phyloP scores from a whole-genome alignment of 2,113 vertebrate genomes.

The Seriola quinqueradiata region DNA sequence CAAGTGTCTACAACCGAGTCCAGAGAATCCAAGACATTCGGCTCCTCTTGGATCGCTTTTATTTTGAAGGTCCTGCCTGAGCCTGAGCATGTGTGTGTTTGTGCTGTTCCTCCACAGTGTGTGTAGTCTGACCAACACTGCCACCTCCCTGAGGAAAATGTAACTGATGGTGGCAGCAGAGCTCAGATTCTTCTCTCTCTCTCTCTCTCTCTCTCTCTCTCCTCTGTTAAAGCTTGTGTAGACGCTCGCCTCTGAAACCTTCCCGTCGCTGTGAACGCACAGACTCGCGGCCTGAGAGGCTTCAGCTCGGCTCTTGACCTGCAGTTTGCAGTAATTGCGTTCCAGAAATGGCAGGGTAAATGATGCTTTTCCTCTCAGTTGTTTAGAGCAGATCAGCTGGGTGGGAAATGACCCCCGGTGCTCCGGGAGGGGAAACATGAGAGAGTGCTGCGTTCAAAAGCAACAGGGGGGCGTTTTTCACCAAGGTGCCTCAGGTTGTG shows the following conservation, averaged over 20 bases:
- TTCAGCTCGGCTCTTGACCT: conserved; percentile 3
- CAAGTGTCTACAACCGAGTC: too few species aligned
- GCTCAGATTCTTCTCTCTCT: background rate
- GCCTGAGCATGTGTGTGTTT: conserved; percentile 19
- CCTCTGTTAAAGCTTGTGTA: background rate
- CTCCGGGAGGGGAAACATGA: conserved; percentile 70
- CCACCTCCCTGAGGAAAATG: conserved; percentile 91
- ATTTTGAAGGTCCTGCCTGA: conserved; percentile 14
- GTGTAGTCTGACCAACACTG: conserved; percentile 89
- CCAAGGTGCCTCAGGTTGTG: conserved; percentile 14
- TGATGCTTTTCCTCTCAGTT: conserved; percentile 81
- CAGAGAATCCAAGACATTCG: too few species aligned
- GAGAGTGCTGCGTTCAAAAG: conserved; percentile 18
- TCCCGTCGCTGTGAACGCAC: background rate
- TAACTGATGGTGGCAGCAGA: conserved; percentile 64
- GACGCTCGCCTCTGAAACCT: background rate
- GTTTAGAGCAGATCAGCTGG: conserved; percentile 67
- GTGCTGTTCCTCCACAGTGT: background rate
- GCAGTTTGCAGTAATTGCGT: conserved; percentile 68
- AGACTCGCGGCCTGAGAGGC: background rate
- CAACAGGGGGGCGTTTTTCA: conserved; percentile 1
- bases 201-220: background rate
- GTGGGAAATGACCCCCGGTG: conserved; percentile 75
- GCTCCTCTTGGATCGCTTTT: background rate
- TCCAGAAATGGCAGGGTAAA: conserved; percentile 75